Evolutionary conservation across 2,113 vertebrate species (phyloP).

Genomic region (Paradoxurus hermaphroditus): DNA sequence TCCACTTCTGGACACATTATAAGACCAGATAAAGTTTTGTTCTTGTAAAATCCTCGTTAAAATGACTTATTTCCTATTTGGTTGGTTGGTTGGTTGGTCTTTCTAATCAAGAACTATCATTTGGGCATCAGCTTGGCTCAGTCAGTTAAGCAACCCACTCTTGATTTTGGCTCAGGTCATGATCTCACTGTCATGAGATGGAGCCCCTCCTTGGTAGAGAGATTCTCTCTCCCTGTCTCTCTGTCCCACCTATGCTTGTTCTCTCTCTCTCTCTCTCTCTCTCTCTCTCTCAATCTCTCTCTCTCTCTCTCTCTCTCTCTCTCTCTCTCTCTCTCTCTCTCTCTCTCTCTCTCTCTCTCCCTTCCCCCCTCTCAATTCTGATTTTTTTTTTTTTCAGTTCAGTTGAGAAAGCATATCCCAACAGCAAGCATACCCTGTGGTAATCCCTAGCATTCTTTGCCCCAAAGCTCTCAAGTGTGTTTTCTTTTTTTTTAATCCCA

Average conservation of each 20-base stretch:
- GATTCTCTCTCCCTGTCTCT: too few relatives aligned
- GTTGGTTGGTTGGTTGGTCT: not conserved
- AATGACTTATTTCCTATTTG: not conserved
- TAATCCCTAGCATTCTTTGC: not conserved
- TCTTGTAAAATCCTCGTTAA: not conserved
- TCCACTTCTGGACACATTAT: not conserved
- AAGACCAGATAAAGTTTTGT: not conserved
- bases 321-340: too few relatives aligned
- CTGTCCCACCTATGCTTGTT: too few relatives aligned
- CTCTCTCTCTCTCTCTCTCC: too few relatives aligned
- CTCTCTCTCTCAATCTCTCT: too few relatives aligned
- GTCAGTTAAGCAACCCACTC: too few relatives aligned
- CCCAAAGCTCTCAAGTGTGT: not conserved
- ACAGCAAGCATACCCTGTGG: not conserved
- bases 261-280: too few relatives aligned
- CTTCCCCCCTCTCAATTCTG: not conserved
- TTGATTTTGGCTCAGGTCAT: too few relatives aligned
- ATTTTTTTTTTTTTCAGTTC: not conserved
- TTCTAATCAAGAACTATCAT: not conserved
- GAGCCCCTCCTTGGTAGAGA: too few relatives aligned
- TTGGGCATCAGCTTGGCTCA: too few relatives aligned
- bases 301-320: too few relatives aligned
- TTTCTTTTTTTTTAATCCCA: not conserved
- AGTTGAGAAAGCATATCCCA: not conserved
- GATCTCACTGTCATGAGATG: too few relatives aligned